A percentile compares a stretch with the other conserved stretches of the same genome.
These are phyloP conservation scores for Apis dorsata DNA, from an alignment of 1,140 invertebrate genomes.

Conservation along the genomic window DNA sequence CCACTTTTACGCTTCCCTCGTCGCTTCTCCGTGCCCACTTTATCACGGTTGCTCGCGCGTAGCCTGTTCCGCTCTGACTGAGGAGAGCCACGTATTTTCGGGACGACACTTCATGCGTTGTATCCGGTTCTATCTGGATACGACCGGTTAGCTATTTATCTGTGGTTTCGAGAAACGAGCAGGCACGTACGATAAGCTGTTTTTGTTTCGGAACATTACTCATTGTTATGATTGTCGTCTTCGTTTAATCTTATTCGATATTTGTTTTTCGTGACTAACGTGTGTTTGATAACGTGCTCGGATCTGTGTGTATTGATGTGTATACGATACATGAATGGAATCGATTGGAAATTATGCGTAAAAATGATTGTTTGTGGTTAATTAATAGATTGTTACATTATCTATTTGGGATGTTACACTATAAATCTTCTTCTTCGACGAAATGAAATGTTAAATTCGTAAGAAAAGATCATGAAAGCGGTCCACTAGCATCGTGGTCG, in stretches of 20 bases:
- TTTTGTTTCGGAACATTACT: constrained; percentile 12
- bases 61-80: background rate
- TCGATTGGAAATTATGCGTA: too few relatives aligned
- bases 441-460: background rate
- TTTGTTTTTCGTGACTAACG: too few relatives aligned
- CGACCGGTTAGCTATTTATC: constrained; percentile 25
- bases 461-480: too few relatives aligned
- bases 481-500: constrained; percentile 18
- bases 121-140: background rate
- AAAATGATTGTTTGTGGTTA: too few relatives aligned
- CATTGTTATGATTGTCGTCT: too few relatives aligned
- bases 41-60: constrained; percentile 22
- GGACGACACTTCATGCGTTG: constrained; percentile 15
- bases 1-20: constrained; percentile 45
- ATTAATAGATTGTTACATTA: too few relatives aligned
- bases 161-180: constrained; percentile 29
- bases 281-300: background rate
- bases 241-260: too few relatives aligned
- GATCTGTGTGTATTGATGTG: too few relatives aligned
- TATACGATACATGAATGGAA: too few relatives aligned
- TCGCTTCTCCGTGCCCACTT: constrained; percentile 13
- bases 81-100: constrained; percentile 40
- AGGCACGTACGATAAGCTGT: background rate
- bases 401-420: background rate
- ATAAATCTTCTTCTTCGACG: too few relatives aligned